Base-by-base conservation (phyloP, 30 jellyfish, hydroid and myxozoan genomes). In the Catostylus mosaicus region DNA sequence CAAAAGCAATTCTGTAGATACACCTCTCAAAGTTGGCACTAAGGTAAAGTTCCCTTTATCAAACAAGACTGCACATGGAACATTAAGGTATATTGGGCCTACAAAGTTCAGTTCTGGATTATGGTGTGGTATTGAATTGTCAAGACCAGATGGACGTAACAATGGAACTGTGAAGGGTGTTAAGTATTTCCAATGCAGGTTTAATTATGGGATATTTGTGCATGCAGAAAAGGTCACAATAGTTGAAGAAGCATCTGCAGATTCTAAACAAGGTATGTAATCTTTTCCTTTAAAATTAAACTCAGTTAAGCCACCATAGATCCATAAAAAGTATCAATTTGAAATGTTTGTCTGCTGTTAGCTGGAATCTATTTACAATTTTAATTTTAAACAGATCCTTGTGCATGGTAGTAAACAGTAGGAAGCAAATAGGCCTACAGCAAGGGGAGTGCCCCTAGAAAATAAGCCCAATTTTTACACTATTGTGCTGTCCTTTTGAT, bases 161-260 rank as follows among this genome's bases (percentile, higher is more conserved):
- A 87, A 92, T 73, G 98, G 98, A 6, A 86, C 98, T 31, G 98
- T 92, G 29, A 87, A 84, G 32, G 98, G 98, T 33, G 83, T 70
- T 22, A 68, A 82, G 80, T 92, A 92, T 65, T 92, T 92, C 81
- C 89, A 82, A 0, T 92, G 98, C 80, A 72, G 64, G 27, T 85
- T 77, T 40, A 82, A 83, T 59, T 91, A 86, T 87, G 98, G 98
- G 70, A 64, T 92, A 36, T 92, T 92, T 78, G 66, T 92, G 24
- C 98, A 88, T 6, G 88, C 88, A 10, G 96, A 82, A 18, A 92
- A 80, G 62, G 98, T 92, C 12, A 52, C 47, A n/a, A 37, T 30
- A 40, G 70, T 51, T 30, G 85, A 81, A 22, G 84, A 64, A 16
- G 75, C 35, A 50, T 61, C 14, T 40, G 54, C 14, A 14, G 54